These are phyloP conservation scores for Byasa hedistus DNA, from an alignment of 2,888 invertebrate genomes.

Conservation along the genomic window DNA sequence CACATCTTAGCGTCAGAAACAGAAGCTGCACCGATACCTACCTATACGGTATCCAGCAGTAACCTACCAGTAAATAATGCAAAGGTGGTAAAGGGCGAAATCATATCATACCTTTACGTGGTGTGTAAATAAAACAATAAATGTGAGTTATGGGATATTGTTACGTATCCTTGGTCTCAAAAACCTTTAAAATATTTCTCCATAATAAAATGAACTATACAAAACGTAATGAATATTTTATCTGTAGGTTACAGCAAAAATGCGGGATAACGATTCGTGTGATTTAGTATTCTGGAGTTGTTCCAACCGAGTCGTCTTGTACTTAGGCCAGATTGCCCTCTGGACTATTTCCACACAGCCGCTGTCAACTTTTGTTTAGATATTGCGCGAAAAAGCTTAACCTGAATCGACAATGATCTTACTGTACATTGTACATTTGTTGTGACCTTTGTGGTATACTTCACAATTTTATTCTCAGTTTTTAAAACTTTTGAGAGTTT, in stretches of 20 bases:
- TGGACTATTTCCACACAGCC: conserved; percentile 25
- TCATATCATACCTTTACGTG: no score
- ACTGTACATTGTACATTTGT: conserved; percentile 12
- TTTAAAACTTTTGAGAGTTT: no score
- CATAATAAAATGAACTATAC: background rate
- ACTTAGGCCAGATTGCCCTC: conserved; percentile 24
- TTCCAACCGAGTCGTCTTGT: conserved; percentile 31
- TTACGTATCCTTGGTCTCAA: background rate
- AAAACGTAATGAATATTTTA: conserved; percentile 37
- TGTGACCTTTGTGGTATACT: background rate
- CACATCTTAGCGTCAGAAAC: no score
- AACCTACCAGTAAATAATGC: no score
- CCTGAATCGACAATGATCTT: conserved; percentile 27
- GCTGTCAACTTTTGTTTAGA: conserved; percentile 28
- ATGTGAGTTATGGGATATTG: background rate
- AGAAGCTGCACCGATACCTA: no score
- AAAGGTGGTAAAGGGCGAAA: no score
- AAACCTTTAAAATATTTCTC: background rate
- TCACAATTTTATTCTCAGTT: no score
- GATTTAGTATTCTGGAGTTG: conserved; percentile 25
- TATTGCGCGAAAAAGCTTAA: conserved; percentile 28
- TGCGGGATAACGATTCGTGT: conserved; percentile 36
- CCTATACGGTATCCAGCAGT: no score
- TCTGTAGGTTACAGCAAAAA: conserved; percentile 37
- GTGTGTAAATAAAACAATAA: background rate